phyloP scores from a whole-genome alignment of 2,797 vertebrate species.

The Pseudopleuronectes americanus region DNA sequence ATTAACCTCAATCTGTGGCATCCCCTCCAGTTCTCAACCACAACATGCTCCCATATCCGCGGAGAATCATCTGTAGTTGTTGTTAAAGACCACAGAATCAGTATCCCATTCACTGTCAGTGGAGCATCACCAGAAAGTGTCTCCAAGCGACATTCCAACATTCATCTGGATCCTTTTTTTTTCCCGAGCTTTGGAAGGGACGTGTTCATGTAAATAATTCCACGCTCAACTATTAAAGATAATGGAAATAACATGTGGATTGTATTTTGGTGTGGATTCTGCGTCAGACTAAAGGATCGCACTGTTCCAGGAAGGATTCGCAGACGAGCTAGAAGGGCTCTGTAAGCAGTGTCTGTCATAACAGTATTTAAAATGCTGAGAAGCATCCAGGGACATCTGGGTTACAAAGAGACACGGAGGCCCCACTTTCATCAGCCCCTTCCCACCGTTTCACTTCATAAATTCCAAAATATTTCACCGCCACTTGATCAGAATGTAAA shows the following conservation, averaged over 20 bases:
- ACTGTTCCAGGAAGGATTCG: slow-evolving; percentile 53
- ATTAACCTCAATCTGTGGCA: slow-evolving; percentile 22
- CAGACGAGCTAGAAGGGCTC: slow-evolving; percentile 60
- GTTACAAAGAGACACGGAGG: slow-evolving; percentile 33
- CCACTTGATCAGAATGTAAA: slow-evolving; percentile 36
- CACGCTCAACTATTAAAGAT: slow-evolving; percentile 51
- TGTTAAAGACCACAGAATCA: slow-evolving; percentile 49
- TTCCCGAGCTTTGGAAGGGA: slow-evolving; percentile 35
- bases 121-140: slow-evolving; percentile 57
- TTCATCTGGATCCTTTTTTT: slow-evolving; percentile 52
- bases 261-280: slow-evolving; percentile 57
- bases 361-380: slow-evolving; percentile 56
- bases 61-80: slow-evolving; percentile 16
- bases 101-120: slow-evolving; percentile 47
- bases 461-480: slow-evolving; percentile 33
- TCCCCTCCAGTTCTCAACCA: slow-evolving; percentile 22
- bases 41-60: slow-evolving; percentile 11
- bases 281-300: slow-evolving; percentile 58
- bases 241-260: slow-evolving; percentile 69
- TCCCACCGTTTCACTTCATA: slow-evolving; percentile 28
- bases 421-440: slow-evolving; percentile 36
- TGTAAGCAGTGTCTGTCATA: slow-evolving; percentile 62
- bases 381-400: slow-evolving; percentile 64
- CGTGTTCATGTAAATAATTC: slow-evolving; percentile 61
- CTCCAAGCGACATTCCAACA: slow-evolving; percentile 38